These are phyloP conservation scores for Loxodonta africana DNA, from an alignment of 2,113 vertebrate genomes.

Conservation along the genomic window DNA sequence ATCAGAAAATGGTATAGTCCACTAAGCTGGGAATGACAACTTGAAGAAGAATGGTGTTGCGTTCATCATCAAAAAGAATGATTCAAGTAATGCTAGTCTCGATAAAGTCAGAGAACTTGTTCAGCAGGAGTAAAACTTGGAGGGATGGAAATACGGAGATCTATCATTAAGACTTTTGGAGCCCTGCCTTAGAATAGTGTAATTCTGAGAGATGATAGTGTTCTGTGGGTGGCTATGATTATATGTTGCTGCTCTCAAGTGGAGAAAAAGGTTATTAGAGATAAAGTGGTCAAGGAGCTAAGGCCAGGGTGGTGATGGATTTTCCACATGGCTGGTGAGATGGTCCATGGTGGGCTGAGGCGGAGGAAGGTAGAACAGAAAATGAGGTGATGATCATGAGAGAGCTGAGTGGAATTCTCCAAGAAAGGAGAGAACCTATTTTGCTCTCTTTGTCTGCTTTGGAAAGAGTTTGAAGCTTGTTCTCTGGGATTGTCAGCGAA, in stretches of 20 bases:
- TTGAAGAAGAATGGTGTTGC: too few relatives aligned
- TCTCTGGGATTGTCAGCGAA: not conserved
- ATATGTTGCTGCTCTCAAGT: not conserved
- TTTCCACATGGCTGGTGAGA: fast-evolving
- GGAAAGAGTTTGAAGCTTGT: not conserved
- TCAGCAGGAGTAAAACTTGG: not conserved
- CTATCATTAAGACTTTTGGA: not conserved
- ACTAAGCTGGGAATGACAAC: too few relatives aligned
- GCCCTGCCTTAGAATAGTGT: not conserved
- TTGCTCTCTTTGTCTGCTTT: not conserved
- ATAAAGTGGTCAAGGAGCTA: not conserved
- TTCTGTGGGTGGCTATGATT: not conserved
- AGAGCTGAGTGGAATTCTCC: not conserved
- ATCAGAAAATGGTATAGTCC: too few relatives aligned
- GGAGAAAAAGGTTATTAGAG: not conserved
- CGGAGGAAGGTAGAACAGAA: not conserved
- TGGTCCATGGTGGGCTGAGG: fast-evolving
- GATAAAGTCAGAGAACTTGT: not conserved
- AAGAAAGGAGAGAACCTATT: not conserved
- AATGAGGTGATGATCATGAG: not conserved
- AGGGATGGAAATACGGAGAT: not conserved
- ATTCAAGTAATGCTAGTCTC: not conserved
- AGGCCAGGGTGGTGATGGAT: not conserved
- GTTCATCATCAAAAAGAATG: too few relatives aligned
- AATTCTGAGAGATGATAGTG: not conserved